phyloP scores from a whole-genome alignment of 2,888 invertebrate genomes.

The Heteropelma amictum region DNA sequence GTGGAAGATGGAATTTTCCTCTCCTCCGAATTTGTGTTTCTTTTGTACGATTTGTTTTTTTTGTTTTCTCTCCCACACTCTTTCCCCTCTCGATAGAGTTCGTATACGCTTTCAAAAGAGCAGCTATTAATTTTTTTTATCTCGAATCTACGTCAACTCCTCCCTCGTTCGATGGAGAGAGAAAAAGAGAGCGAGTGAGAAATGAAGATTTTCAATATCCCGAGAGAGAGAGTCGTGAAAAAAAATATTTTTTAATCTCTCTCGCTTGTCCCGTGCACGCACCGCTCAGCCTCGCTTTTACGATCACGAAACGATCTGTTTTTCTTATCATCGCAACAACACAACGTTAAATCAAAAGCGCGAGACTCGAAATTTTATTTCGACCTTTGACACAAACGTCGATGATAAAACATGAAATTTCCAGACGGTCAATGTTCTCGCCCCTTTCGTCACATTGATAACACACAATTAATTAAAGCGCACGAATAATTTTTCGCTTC shows the following conservation, averaged over 20 bases:
- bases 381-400: background rate
- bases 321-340: conserved; percentile 41
- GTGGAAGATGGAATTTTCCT: conserved; percentile 44
- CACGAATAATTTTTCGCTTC: too few relatives aligned
- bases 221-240: conserved; percentile 63
- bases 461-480: background rate
- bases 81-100: conserved; percentile 54
- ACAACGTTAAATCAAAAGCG: conserved; percentile 31
- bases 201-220: conserved; percentile 67
- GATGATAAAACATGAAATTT: too few relatives aligned
- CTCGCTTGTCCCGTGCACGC: conserved; percentile 40
- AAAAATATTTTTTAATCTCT: too few relatives aligned
- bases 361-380: background rate
- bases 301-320: conserved; percentile 28
- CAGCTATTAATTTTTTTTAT: conserved; percentile 77
- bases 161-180: conserved; percentile 33
- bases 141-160: conserved; percentile 70
- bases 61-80: conserved; percentile 31
- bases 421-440: too few relatives aligned
- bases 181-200: conserved; percentile 28
- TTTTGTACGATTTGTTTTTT: too few relatives aligned
- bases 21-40: too few relatives aligned
- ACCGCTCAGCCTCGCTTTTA: conserved; percentile 50
- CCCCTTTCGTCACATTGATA: background rate
- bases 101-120: conserved; percentile 72